phyloP scores from a whole-genome alignment of 1,140 invertebrate species.

The Papilio polytes region DNA sequence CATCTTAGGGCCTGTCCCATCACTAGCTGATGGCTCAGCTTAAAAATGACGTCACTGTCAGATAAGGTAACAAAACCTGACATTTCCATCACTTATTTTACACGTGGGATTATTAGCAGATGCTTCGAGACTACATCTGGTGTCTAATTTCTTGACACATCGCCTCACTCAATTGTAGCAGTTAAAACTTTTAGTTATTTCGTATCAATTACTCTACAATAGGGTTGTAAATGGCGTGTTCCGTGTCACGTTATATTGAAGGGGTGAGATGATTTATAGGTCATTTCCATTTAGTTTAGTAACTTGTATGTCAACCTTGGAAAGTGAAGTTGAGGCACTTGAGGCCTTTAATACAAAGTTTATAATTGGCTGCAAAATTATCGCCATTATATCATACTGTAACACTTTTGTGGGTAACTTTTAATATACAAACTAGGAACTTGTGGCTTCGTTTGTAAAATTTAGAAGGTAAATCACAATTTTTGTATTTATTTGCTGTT shows the following conservation, averaged over 20 bases:
- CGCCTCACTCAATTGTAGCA: not conserved
- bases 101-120: not conserved
- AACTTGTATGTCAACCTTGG: conserved; percentile 24
- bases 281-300: conserved; percentile 38
- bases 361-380: conserved; percentile 22
- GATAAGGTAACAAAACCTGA: no score
- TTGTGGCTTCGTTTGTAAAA: not conserved
- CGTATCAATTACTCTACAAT: not conserved
- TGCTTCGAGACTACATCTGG: not conserved
- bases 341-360: conserved; percentile 19
- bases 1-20: no score
- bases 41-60: no score
- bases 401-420: not conserved
- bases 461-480: not conserved
- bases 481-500: not conserved
- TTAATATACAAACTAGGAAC: not conserved
- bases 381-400: conserved; percentile 25
- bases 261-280: conserved; percentile 31
- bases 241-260: conserved; percentile 18
- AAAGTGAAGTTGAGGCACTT: conserved; percentile 17
- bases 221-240: conserved; percentile 12
- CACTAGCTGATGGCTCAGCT: no score
- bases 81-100: no score
- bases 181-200: not conserved
- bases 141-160: not conserved